phyloP scores from a whole-genome alignment of 2,888 invertebrate species.

The Frankliniella intonsa region DNA sequence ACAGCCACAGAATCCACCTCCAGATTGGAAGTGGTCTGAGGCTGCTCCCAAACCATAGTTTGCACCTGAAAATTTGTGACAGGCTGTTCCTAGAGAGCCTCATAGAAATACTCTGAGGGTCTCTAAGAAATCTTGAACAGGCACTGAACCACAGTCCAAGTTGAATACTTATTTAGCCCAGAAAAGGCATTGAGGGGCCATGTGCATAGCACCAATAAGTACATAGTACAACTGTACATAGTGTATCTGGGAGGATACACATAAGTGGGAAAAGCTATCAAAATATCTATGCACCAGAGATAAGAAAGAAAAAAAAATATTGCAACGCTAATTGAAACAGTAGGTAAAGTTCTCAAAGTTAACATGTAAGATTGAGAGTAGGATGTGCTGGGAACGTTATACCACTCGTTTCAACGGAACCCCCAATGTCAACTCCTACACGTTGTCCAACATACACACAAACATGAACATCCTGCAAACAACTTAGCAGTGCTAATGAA shows the following conservation, averaged over 20 bases:
- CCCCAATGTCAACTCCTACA: no score
- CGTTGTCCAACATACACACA: no score
- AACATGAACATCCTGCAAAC: no score
- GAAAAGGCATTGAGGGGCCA: no score
- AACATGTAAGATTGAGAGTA: neutral
- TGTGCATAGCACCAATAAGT: no score
- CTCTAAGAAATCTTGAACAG: neutral
- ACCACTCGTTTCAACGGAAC: no score
- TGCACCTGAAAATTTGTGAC: conserved; percentile 60
- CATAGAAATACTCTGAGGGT: conserved; percentile 4
- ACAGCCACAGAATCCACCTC: conserved; percentile 57
- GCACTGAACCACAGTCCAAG: conserved; percentile 15
- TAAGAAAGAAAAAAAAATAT: conserved; percentile 30
- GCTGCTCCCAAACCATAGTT: conserved; percentile 46
- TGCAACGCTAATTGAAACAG: neutral
- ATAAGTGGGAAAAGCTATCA: conserved; percentile 12
- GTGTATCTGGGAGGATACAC: conserved; percentile 6
- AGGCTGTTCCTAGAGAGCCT: conserved; percentile 41
- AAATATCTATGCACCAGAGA: neutral
- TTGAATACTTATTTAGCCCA: neutral
- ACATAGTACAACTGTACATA: no score
- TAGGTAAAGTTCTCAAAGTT: neutral
- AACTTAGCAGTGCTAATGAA: no score
- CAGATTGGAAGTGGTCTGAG: conserved; percentile 53
- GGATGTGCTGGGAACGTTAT: no score